Evolutionary conservation across 2,797 vertebrate species (phyloP).

Genomic region (Synanceia verrucosa): DNA sequence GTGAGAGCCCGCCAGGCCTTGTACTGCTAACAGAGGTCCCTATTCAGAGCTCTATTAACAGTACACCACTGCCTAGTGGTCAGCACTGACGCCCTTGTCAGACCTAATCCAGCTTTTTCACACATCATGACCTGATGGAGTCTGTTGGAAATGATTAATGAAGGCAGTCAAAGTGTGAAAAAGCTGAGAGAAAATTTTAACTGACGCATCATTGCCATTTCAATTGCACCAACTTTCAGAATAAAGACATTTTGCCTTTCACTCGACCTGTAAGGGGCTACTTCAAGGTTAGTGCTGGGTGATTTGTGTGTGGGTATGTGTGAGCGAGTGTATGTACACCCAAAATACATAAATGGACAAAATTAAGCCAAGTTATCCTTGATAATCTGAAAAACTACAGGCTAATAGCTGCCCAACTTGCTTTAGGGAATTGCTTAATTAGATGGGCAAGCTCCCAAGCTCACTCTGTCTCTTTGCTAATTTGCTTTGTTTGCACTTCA

Average conservation of each 20-base stretch:
- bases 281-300: constrained; percentile 16
- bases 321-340: background rate
- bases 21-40: constrained; percentile 79
- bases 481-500: constrained; percentile 54
- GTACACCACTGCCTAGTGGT: constrained; percentile 57
- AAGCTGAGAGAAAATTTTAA: constrained; percentile 7
- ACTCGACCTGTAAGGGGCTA: background rate
- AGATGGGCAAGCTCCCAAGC: constrained; percentile 54
- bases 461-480: constrained; percentile 43
- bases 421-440: constrained; percentile 67
- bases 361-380: constrained; percentile 54
- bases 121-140: constrained; percentile 25
- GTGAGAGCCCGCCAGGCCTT: constrained; percentile 63
- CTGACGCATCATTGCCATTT: constrained; percentile 2
- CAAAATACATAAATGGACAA: constrained; percentile 44
- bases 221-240: background rate
- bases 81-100: constrained; percentile 62
- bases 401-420: constrained; percentile 35
- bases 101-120: constrained; percentile 62
- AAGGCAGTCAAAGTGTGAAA: constrained; percentile 21
- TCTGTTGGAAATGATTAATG: constrained; percentile 47
- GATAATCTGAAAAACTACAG: constrained; percentile 39
- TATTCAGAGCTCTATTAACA: constrained; percentile 76
- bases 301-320: background rate
- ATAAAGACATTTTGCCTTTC: constrained; percentile 4